Conservation (phyloP, 1,140 invertebrate genomes). For the Drosophila miranda region DNA sequence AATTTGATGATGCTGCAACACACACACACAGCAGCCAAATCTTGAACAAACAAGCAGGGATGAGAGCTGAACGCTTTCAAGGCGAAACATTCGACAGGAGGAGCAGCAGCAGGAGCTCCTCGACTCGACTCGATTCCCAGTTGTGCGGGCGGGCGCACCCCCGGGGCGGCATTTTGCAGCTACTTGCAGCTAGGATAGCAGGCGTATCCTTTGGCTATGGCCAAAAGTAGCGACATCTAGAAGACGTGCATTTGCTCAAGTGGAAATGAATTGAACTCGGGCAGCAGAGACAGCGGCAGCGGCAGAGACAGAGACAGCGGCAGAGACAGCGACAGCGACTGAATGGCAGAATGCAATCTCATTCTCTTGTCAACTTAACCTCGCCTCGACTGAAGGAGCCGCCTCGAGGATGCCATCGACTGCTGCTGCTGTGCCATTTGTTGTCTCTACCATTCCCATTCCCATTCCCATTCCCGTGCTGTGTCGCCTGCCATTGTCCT, state of each 20-base stretch:
- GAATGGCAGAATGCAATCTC: constrained; percentile 71
- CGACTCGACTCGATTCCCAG: constrained; percentile 5
- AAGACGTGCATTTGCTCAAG: constrained; percentile 79
- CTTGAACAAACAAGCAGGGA: constrained; percentile 64
- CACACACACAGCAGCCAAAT: constrained; percentile 48
- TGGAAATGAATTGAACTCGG: constrained; percentile 80
- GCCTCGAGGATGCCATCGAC: constrained; percentile 25
- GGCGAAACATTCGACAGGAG: constrained; percentile 52
- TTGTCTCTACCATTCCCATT: constrained; percentile 24
- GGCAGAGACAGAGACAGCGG: constrained; percentile 22
- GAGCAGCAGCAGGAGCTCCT: constrained; percentile 1
- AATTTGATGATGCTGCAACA: constrained; percentile 69
- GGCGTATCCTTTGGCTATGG: constrained; percentile 39
- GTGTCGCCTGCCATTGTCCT: constrained; percentile 26
- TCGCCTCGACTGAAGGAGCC: constrained; percentile 49
- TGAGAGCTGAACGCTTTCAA: constrained; percentile 46
- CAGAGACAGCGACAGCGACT: constrained; percentile 31
- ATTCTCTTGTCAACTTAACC: constrained; percentile 80
- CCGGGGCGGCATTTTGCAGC: constrained; percentile 64
- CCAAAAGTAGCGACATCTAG: constrained; percentile 50
- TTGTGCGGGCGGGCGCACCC: constrained; percentile 27
- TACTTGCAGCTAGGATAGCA: constrained; percentile 47
- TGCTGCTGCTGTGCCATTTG: constrained; percentile 50
- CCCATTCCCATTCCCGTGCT: not conserved
- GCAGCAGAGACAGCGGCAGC: constrained; percentile 37